Evolutionary conservation across 35 echinoderm and acorn worm genomes (phyloP).

Genomic region (Lytechinus pictus): DNA sequence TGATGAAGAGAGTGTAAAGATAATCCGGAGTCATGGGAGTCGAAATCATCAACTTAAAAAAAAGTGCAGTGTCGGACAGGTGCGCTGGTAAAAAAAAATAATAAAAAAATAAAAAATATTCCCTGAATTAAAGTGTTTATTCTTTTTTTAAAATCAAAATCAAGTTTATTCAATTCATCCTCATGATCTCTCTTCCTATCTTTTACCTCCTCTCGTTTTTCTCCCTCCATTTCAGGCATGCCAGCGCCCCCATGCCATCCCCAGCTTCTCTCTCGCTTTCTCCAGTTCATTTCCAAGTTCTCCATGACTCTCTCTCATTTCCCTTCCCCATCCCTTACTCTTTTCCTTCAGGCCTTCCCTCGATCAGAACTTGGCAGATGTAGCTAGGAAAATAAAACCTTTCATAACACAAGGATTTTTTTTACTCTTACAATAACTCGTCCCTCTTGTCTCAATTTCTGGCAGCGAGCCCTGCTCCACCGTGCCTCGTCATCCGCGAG

Average conservation of each 20-base stretch:
- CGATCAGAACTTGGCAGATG: not conserved
- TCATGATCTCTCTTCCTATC: not conserved
- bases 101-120: too few relatives aligned
- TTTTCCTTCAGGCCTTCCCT: not conserved
- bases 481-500: not conserved
- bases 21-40: too few relatives aligned
- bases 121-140: too few relatives aligned
- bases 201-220: not conserved
- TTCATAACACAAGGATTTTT: not conserved
- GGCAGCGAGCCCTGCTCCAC: not conserved
- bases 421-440: not conserved
- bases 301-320: not conserved
- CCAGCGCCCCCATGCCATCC: not conserved
- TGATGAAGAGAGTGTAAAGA: too few relatives aligned
- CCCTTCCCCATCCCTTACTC: not conserved
- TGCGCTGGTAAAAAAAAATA: too few relatives aligned
- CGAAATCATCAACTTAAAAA: too few relatives aligned
- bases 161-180: not conserved
- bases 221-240: not conserved
- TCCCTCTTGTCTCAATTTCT: not conserved
- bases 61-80: too few relatives aligned
- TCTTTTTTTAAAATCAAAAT: too few relatives aligned
- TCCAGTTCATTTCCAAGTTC: not conserved
- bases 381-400: not conserved
- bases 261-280: not conserved